Evolutionary conservation across 1,140 invertebrate species (phyloP), one percentile per base, ranked within the genome.

Genomic region (Drosophila bipectinata): DNA sequence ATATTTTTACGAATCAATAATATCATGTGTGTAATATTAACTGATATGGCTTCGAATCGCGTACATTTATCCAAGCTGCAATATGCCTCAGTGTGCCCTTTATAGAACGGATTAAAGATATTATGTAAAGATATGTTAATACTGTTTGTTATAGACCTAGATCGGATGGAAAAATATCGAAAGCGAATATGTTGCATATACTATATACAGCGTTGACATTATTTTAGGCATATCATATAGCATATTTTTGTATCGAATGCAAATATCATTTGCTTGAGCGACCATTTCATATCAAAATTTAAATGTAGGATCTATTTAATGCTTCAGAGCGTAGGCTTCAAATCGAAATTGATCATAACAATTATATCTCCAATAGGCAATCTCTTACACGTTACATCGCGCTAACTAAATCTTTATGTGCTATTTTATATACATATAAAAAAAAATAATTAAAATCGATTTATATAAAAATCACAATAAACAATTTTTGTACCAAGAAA

Each of bases 201-300:
- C 56, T 68, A 82, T 76, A 55, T 59, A 80, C 47, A 68, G 78
- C 82, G 83, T 85, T 87, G 78, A 85, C 76, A 62, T 85, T 85
- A 82, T 79, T 87, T 48, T 87, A 85, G 75, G 82, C 82, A 87
- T 87, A 85, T 87, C 78, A 72, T 60, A 66, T 61, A 39, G 61
- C 60, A 75, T 75, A 66, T 85, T 72, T 87, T 82, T 85, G 66
- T 87, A 87, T 87, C 59, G 44, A 68, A 72, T 55, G 62, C 66
- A 85, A 72, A 68, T 67, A 63, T 82, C 49, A 73, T 81, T 81
- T 82, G 81, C 81, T 77, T 83, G 18, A 71, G 7, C 52, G 39
- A 48, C 56, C 26, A 56, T 58, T 79, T 81, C 78, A 85, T 85
- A 87, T 85, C 82, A 87, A 77, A 73, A 59, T 44, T 28, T 3